Evolutionary conservation across 1,140 invertebrate species (phyloP).

Genomic region (Venturia canescens): DNA sequence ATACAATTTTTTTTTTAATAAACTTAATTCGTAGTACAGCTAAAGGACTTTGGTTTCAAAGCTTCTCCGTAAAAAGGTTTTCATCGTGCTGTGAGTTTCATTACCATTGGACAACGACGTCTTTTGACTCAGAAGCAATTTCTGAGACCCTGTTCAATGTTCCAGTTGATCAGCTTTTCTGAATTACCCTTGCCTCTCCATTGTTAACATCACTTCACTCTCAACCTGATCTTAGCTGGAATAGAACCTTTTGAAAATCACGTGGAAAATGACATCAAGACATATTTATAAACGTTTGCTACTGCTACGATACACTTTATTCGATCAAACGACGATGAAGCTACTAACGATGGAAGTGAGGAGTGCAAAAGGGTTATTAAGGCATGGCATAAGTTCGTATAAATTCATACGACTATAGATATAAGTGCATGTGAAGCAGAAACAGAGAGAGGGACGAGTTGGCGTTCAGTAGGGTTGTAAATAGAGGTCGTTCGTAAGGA

Average conservation of each 20-base stretch:
- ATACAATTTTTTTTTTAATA: too few species aligned
- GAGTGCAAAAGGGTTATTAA: neutral
- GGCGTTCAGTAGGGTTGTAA: conserved; percentile 8
- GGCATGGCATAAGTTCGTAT: neutral
- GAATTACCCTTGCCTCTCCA: too few species aligned
- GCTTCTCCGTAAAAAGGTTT: too few species aligned
- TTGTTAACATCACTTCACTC: too few species aligned
- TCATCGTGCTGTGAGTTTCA: too few species aligned
- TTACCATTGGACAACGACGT: too few species aligned
- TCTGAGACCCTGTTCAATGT: too few species aligned
- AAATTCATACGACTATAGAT: too few species aligned
- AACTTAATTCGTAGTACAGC: too few species aligned
- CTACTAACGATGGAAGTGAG: neutral
- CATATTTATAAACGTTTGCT: neutral
- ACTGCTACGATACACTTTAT: neutral
- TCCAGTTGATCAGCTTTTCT: too few species aligned
- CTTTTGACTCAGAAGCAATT: too few species aligned
- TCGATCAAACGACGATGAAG: neutral
- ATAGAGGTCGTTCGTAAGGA: conserved; percentile 45
- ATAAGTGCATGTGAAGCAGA: neutral
- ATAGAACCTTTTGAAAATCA: neutral
- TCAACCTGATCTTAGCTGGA: neutral
- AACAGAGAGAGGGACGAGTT: neutral
- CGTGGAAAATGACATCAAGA: neutral
- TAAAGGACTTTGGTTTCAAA: too few species aligned